phyloP scores from a whole-genome alignment of 2,888 invertebrate species.

The Choristoneura rosaceana region DNA sequence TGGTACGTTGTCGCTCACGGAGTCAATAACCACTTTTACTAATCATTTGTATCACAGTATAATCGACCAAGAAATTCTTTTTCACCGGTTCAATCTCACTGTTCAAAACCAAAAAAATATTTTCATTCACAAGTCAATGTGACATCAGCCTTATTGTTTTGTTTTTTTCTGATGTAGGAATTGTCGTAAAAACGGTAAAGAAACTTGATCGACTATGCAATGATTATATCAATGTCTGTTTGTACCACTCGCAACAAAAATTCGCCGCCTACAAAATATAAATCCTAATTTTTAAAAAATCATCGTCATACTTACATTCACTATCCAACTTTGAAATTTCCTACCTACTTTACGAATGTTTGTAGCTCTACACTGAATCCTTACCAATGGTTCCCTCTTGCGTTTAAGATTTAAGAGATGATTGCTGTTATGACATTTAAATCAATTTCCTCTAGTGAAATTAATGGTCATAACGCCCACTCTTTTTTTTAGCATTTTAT shows the following conservation, averaged over 20 bases:
- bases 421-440: constrained; percentile 15
- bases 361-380: constrained; percentile 55
- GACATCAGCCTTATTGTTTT: too few relatives aligned
- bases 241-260: background rate
- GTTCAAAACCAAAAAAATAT: too few relatives aligned
- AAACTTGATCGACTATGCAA: too few relatives aligned
- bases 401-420: constrained; percentile 4
- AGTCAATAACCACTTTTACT: background rate
- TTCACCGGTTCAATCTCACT: too few relatives aligned
- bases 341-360: constrained; percentile 72
- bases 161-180: too few relatives aligned
- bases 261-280: constrained; percentile 52
- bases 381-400: background rate
- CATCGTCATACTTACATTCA: constrained; percentile 56
- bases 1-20: background rate
- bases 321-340: constrained; percentile 67
- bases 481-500: background rate
- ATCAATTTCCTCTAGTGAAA: constrained; percentile 8
- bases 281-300: constrained; percentile 64
- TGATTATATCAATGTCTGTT: background rate
- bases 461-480: constrained; percentile 8
- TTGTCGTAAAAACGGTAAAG: too few relatives aligned
- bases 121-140: too few relatives aligned
- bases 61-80: background rate
- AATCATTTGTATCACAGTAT: background rate